These are phyloP conservation scores for Drosophila melanica DNA, from an alignment of 1,140 invertebrate genomes.

Conservation along the genomic window DNA sequence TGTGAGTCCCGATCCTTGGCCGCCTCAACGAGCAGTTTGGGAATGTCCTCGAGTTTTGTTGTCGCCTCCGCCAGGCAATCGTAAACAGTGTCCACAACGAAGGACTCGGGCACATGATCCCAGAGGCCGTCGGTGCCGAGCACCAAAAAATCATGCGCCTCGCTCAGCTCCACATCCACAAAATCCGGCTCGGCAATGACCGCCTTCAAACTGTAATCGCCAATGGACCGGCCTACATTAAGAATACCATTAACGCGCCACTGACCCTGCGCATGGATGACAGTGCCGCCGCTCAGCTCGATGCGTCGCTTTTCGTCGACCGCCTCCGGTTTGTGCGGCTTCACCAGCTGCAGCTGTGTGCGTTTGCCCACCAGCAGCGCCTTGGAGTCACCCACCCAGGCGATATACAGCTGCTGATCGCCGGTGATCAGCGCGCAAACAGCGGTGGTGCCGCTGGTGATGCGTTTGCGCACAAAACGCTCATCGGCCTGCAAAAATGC, in stretches of 20 bases:
- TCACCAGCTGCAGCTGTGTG: constrained; percentile 87
- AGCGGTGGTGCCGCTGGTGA: constrained; percentile 92
- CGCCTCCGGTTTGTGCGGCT: constrained; percentile 92
- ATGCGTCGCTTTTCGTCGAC: constrained; percentile 71
- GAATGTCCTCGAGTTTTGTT: constrained; percentile 75
- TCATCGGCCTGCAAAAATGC: constrained; percentile 91
- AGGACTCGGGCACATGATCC: constrained; percentile 90
- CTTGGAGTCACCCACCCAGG: constrained; percentile 97
- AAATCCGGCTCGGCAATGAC: constrained; percentile 94
- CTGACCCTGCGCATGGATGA: constrained; percentile 73
- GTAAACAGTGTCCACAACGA: constrained; percentile 85
- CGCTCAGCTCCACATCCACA: constrained; percentile 87
- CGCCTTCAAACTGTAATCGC: constrained; percentile 85
- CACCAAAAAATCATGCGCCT: constrained; percentile 95
- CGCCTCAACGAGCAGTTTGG: constrained; percentile 71
- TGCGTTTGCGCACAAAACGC: constrained; percentile 90
- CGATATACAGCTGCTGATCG: constrained; percentile 89
- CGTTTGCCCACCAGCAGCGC: constrained; percentile 90
- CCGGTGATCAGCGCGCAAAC: constrained; percentile 87
- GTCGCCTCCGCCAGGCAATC: constrained; percentile 49
- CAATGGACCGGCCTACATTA: constrained; percentile 81
- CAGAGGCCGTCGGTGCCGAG: constrained; percentile 97
- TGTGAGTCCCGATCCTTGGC: constrained; percentile 75
- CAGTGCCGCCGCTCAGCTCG: constrained; percentile 65
- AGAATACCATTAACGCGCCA: constrained; percentile 82